Base-by-base conservation (phyloP, 2,888 invertebrate species). In the Andricus quercusramuli region DNA sequence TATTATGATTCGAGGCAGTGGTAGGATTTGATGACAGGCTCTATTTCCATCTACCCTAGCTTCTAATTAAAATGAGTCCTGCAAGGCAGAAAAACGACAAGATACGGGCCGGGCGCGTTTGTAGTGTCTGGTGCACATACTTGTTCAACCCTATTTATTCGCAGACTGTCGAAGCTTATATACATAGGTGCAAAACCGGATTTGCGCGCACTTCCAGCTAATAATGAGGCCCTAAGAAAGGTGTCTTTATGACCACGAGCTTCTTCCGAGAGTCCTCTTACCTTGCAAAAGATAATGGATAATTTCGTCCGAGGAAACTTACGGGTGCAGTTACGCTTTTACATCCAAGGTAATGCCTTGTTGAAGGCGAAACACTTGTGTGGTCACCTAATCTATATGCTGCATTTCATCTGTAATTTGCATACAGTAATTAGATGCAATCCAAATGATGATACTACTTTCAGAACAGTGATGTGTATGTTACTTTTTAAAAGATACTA, bases 221-320 rank as follows among this genome's bases (percentile, higher is more conserved):
- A 89, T 89, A 87, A 89, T 89, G 85, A 86, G 82, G 83, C 84
- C 83, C 85, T 88, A 87, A 82, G 86, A 86, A 86, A 85, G 84
- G 84, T 89, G 87, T 86, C 85, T 83, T 83, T 79, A 32, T 56
- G 78, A 77, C 65, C 70, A 76, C 79, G 66, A 78, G 65, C 76
- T 37, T 70, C 78, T 68, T 32, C 59, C 62, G 66, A 67, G 80
- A 80, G 77, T 76, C 47, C 51, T 20, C 41, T 20, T 13, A n/a
- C 74, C 47, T 56, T 32, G 32, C 29, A 6, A 32, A 32, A 74
- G 74, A 84, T 80, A 83, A 84, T 85, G 84, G 85, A 84, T 78
- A 77, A 68, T 64, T 79, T 80, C 64, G 74, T 67, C 32, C 13
- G 76, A 80, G 83, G 80, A 83, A 44, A 84, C 82, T 84, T 82